These are phyloP conservation scores for Merops nubicus DNA, from an alignment of 2,113 vertebrate genomes.

Conservation along the genomic window DNA sequence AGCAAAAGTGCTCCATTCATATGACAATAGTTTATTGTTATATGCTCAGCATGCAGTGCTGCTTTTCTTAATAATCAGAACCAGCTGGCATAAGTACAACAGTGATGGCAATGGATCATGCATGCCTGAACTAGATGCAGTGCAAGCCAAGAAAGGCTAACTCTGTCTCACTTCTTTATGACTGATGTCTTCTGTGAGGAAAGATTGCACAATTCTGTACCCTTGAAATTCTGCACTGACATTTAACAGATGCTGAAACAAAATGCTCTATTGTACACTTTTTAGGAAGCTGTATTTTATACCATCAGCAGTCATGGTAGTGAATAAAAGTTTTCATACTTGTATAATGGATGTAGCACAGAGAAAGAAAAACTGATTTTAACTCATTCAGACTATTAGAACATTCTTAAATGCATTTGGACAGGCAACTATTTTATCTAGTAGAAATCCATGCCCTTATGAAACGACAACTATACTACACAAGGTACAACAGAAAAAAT, in stretches of 20 bases:
- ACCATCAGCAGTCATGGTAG: slow-evolving; percentile 47
- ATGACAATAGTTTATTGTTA: slow-evolving; percentile 76
- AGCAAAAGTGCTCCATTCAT: slow-evolving; percentile 62
- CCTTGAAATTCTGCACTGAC: slow-evolving; percentile 65
- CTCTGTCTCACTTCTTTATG: slow-evolving; percentile 68
- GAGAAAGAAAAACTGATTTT: slow-evolving; percentile 43
- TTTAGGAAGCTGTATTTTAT: slow-evolving; percentile 73
- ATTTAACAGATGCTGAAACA: slow-evolving; percentile 72
- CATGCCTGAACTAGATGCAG: slow-evolving; percentile 67
- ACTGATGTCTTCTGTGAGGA: slow-evolving; percentile 75
- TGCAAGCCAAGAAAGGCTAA: slow-evolving; percentile 69
- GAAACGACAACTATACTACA: neutral
- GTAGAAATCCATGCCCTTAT: neutral
- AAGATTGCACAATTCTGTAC: slow-evolving; percentile 51
- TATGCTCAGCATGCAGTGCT: slow-evolving; percentile 69
- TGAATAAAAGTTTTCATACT: slow-evolving; percentile 67
- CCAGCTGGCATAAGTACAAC: slow-evolving; percentile 71
- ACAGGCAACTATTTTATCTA: neutral
- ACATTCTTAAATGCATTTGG: neutral
- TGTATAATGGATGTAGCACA: slow-evolving; percentile 47
- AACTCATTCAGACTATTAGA: slow-evolving; percentile 55
- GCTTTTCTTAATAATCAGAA: slow-evolving; percentile 79
- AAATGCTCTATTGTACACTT: slow-evolving; percentile 66
- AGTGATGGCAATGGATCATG: slow-evolving; percentile 71
- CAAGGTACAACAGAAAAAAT: neutral